Percentiles rank a stretch among this genome's conserved stretches.
These are phyloP conservation scores for Trilocha varians DNA, from an alignment of 2,888 invertebrate genomes.

Conservation along the genomic window DNA sequence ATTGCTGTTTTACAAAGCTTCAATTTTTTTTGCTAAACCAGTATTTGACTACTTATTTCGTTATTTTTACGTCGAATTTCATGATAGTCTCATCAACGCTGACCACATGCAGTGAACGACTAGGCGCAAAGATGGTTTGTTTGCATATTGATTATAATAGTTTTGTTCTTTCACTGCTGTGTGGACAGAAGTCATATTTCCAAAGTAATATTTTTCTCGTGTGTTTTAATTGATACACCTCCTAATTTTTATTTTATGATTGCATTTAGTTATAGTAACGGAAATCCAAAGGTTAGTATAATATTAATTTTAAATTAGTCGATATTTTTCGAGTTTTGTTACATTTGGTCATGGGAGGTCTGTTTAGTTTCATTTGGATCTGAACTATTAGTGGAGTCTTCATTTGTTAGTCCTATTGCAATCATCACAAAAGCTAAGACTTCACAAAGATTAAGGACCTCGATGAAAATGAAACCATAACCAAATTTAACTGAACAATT, in stretches of 20 bases:
- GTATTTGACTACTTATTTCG: slow-evolving; percentile 69
- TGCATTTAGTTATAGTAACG: slow-evolving; percentile 73
- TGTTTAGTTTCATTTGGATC: slow-evolving; percentile 8
- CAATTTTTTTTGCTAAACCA: slow-evolving; percentile 71
- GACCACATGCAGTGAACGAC: slow-evolving; percentile 53
- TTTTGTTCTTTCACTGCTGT: slow-evolving; percentile 53
- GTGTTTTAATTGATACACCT: slow-evolving; percentile 58
- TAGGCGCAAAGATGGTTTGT: slow-evolving; percentile 39
- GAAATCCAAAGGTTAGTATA: slow-evolving; percentile 73
- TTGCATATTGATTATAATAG: slow-evolving; percentile 30
- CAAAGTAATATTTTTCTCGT: neutral
- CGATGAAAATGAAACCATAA: slow-evolving; percentile 29
- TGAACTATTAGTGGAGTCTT: slow-evolving; percentile 6
- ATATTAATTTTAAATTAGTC: slow-evolving; percentile 38
- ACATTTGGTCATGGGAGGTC: slow-evolving; percentile 39
- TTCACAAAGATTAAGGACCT: neutral
- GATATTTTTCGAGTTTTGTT: slow-evolving; percentile 36
- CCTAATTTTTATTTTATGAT: slow-evolving; percentile 51
- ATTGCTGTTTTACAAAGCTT: slow-evolving; percentile 72
- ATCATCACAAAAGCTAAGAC: slow-evolving; percentile 1
- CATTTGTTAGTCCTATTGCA: neutral
- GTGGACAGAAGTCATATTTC: slow-evolving; percentile 59
- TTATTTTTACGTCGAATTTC: slow-evolving; percentile 67
- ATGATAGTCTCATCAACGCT: slow-evolving; percentile 60
- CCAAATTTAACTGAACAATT: slow-evolving; percentile 37